Evolutionary conservation across 1,140 invertebrate species (phyloP).

Genomic region (Caenorhabditis remanei): DNA sequence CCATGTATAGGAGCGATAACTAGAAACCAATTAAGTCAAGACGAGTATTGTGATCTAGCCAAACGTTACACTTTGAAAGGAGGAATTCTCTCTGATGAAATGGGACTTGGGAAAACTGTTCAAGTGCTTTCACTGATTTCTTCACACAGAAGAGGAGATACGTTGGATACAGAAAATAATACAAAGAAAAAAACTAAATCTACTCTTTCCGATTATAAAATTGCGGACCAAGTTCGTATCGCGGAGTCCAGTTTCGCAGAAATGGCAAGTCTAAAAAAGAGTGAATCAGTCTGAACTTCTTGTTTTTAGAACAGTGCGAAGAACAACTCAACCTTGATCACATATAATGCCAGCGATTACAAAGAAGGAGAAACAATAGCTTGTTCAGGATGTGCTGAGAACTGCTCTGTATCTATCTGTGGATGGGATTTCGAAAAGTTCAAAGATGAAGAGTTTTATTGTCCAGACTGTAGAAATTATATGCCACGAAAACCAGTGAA

Average conservation of each 20-base stretch:
- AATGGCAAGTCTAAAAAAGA: neutral
- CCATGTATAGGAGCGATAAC: neutral
- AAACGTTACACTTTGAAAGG: constrained; percentile 1
- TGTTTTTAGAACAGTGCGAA: constrained; percentile 20
- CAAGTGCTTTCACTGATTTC: constrained; percentile 19
- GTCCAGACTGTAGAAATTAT: neutral
- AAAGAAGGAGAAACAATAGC: neutral
- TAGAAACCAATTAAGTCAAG: neutral
- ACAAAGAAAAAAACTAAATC: too few relatives aligned
- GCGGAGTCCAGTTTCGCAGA: neutral
- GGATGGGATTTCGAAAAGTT: neutral
- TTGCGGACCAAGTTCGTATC: neutral
- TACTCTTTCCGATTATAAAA: neutral
- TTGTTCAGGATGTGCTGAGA: neutral
- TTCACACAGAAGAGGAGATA: neutral
- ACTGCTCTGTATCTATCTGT: neutral
- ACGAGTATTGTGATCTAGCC: neutral
- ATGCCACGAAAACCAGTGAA: neutral
- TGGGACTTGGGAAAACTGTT: constrained; percentile 33
- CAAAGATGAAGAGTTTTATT: neutral
- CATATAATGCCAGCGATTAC: neutral
- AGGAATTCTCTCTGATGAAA: constrained; percentile 42
- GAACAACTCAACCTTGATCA: too few relatives aligned
- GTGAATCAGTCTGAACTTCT: neutral
- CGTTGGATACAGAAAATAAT: neutral